Evolutionary conservation across 2,113 vertebrate species (phyloP), one percentile per base, ranked within the genome.

Genomic region (Malurus alboscapulatus): DNA sequence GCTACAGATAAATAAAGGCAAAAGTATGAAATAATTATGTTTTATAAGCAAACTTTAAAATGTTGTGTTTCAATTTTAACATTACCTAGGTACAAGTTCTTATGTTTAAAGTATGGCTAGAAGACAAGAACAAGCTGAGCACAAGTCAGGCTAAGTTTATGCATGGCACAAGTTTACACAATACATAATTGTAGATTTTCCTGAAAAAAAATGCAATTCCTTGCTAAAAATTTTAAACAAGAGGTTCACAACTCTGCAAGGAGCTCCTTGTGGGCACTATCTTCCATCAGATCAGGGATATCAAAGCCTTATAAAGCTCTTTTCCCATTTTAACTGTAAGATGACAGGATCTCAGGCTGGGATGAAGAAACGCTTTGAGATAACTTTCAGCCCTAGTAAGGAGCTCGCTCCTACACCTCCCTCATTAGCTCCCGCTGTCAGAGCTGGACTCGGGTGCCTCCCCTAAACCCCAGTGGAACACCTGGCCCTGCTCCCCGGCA

Each of bases 1-100:
- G 59, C 98, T 98, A 91, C 48, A 97, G 90, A 71, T 78, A 81
- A 87, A 65, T 85, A 47, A 96, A 88, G 59, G 59, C 18, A 93
- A 88, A 51, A 67, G 8, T 54, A 50, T 32, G 5, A 82, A 88
- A 32, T 12, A 45, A 45, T 14, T 42, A 17, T 1, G 13, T 16
- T 79, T 78, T 24, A 42, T 4, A 66, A 27, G 14, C 24, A 58
- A 66, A 54, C 8, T 17, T 74, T 29, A 42, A 87, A 63, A 67
- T 2, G 0, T 5, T 4, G 22, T 7, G 6, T 50, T 83, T 62
- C 13, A 27, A 30, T 47, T 61, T 54, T 29, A 73, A 29, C 27
- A n/a, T 27, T 36, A 29, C 3, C 30, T 34, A 32, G 4, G 14
- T 17, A 2, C 5, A 3, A 0, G 7, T 1, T 73, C 53, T 25